Percentiles rank a stretch among this genome's conserved stretches.
phyloP scores from a whole-genome alignment of 2,113 vertebrate species.

The Rhinoderma darwinii region DNA sequence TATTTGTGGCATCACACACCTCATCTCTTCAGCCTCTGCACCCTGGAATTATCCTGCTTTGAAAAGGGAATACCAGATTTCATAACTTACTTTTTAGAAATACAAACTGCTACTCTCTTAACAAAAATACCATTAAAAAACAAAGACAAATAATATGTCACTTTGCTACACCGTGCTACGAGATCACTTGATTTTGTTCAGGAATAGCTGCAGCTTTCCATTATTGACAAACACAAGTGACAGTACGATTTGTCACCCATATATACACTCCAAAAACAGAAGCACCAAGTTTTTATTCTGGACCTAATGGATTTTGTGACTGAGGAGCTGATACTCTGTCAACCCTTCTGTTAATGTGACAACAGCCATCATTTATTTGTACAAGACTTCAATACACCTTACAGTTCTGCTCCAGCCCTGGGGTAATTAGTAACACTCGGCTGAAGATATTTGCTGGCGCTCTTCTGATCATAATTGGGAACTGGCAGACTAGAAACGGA shows the following conservation, averaged over 20 bases:
- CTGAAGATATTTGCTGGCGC: background rate
- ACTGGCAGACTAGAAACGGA: background rate
- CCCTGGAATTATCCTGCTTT: too few relatives aligned
- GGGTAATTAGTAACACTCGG: slow-evolving; percentile 15
- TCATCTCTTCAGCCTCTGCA: too few relatives aligned
- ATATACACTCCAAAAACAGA: background rate
- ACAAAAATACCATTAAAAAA: too few relatives aligned
- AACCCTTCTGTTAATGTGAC: background rate
- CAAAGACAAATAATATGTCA: background rate
- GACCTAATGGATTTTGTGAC: background rate
- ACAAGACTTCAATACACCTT: background rate
- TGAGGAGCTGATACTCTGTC: background rate
- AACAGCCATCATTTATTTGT: slow-evolving; percentile 1
- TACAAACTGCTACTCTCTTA: too few relatives aligned
- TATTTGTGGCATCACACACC: too few relatives aligned
- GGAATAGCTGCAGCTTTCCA: background rate
- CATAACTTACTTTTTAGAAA: too few relatives aligned
- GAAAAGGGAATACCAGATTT: too few relatives aligned
- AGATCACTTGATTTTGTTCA: background rate
- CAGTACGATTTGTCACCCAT: background rate
- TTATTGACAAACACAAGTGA: background rate
- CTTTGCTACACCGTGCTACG: background rate
- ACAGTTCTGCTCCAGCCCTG: background rate
- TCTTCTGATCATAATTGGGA: background rate
- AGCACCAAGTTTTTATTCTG: background rate